Conservation (phyloP, 1,140 invertebrate species). For the Heterodera carotae region DNA sequence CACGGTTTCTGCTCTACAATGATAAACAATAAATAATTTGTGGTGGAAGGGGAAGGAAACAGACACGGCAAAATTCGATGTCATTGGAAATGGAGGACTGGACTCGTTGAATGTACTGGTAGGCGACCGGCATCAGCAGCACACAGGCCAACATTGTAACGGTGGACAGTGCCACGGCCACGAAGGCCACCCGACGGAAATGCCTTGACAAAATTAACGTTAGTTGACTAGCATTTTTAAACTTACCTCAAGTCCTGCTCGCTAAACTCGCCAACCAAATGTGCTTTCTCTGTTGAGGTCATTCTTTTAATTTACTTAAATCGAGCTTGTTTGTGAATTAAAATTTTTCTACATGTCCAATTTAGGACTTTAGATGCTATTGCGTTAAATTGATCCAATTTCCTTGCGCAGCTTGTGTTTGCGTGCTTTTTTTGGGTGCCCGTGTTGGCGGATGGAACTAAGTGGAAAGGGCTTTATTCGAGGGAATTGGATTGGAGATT, state of each 20-base stretch:
- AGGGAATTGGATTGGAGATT: too few species aligned
- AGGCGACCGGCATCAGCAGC: slow-evolving; percentile 57
- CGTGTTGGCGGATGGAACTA: too few species aligned
- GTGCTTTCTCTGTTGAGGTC: slow-evolving; percentile 3
- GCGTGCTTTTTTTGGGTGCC: too few species aligned
- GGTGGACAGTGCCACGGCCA: slow-evolving; percentile 62
- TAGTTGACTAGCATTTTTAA: neutral
- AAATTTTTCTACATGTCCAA: neutral
- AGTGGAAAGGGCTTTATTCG: too few species aligned
- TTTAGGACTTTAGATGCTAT: too few species aligned
- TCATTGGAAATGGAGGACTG: slow-evolving; percentile 56
- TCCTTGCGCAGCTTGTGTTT: too few species aligned
- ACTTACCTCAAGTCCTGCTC: slow-evolving; percentile 36
- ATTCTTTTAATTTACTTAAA: neutral
- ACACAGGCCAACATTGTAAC: slow-evolving; percentile 63
- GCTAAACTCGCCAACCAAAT: slow-evolving; percentile 29
- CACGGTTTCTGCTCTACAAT: slow-evolving; percentile 57
- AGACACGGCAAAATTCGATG: slow-evolving; percentile 61
- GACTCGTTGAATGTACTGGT: slow-evolving; percentile 62
- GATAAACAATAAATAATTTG: neutral
- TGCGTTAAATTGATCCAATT: neutral
- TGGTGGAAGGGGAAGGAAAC: too few species aligned
- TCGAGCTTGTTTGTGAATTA: neutral
- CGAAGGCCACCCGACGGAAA: slow-evolving; percentile 55
- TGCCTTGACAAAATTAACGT: slow-evolving; percentile 24